phyloP scores from a whole-genome alignment of 2,797 vertebrate species.

The Pampus argenteus region DNA sequence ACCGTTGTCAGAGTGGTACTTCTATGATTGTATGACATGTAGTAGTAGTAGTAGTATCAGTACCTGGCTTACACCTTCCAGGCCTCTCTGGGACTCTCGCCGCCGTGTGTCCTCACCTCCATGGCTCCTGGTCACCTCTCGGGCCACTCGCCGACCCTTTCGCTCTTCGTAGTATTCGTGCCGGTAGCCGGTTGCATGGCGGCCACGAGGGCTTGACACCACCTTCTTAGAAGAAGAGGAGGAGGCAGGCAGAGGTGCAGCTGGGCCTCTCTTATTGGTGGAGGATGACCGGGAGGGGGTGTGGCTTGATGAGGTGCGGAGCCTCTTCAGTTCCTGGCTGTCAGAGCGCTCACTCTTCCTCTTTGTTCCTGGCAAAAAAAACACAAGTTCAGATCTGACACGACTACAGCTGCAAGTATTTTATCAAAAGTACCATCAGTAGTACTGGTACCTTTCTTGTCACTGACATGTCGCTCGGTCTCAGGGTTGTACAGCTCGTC shows the following conservation, averaged over 20 bases:
- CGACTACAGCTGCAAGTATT: not conserved
- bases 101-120: slow-evolving; percentile 45
- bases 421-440: too few species aligned
- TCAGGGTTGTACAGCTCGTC: slow-evolving; percentile 98
- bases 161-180: slow-evolving; percentile 94
- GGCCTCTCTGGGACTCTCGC: slow-evolving; percentile 54
- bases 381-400: not conserved
- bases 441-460: slow-evolving; percentile 90
- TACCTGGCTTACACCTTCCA: slow-evolving; percentile 67
- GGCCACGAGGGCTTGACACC: slow-evolving; percentile 80
- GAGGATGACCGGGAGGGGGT: slow-evolving; percentile 81
- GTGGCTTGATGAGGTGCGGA: slow-evolving; percentile 88
- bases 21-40: not conserved
- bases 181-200: slow-evolving; percentile 84
- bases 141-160: slow-evolving; percentile 86
- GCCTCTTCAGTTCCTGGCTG: slow-evolving; percentile 89
- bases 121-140: slow-evolving; percentile 77
- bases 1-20: too few species aligned
- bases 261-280: slow-evolving; percentile 84
- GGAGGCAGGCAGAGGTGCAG: slow-evolving; percentile 65
- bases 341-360: slow-evolving; percentile 93
- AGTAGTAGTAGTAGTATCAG: not conserved
- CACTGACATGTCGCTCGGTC: slow-evolving; percentile 91
- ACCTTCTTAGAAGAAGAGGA: slow-evolving; percentile 90
- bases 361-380: slow-evolving; percentile 88